Base-by-base conservation (phyloP, 1,140 invertebrate genomes). In the Muscidifurax raptorellus region DNA sequence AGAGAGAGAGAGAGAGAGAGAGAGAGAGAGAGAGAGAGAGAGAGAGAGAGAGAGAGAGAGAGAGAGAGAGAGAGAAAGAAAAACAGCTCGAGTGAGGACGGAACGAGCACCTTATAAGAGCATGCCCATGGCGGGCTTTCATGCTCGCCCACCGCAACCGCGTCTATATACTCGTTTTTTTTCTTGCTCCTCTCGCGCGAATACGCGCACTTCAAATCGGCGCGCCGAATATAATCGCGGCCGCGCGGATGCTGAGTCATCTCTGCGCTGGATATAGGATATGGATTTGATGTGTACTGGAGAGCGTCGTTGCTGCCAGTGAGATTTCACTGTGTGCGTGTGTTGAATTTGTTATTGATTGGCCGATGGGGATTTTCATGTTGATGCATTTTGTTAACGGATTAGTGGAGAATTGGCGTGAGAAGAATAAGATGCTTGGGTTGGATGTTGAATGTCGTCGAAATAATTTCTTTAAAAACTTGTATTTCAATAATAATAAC, bases 41-140 rank as follows among this genome's bases (percentile, higher is more conserved):
- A 27, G 15, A 66, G 64, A 3, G 22, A 3, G 64, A n/a, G 25
- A n/a, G 25, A 3, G 22, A 6, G 22, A 3, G 22, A 9, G 64
- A n/a, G 64, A 27, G 22, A n/a, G 64, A 66, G 64, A 66, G 25
- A 66, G 25, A 66, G 25, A 66, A 13, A 27, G 64, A 66, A 22
- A 12, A 5, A 27, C 15, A 15, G 52, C 4, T 64, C 59, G 59
- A 6, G 9, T 9, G 9, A 12, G 64, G 64, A 40, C 36, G 36
- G 44, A 47, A 32, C 72, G 36, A 76, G n/a, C 74, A 12, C 74
- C 74, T 76, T 76, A 76, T 76, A 76, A 76, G 74, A 76, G 6
- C 74, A 76, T 44, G 36, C 74, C 71, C 71, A 74, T 74, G 71
- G 40, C 74, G 74, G 36, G n/a, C 40, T 44, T 52, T 76, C 74